phyloP scores from a whole-genome alignment of 2,888 invertebrate genomes.

The Drosophila pseudotakahashii region DNA sequence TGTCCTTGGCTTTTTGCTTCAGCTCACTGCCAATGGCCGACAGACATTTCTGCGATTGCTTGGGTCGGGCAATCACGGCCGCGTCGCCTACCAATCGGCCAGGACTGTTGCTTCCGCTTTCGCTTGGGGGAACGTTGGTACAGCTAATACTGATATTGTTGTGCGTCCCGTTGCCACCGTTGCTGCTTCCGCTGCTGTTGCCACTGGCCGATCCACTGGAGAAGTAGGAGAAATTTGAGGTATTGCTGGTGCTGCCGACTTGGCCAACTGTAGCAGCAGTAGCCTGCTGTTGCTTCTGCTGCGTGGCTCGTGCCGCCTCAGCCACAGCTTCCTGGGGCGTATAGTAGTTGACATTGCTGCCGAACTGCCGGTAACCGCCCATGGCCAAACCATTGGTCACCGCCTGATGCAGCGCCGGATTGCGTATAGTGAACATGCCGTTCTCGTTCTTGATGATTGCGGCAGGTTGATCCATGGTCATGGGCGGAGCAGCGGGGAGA shows the following conservation, averaged over 20 bases:
- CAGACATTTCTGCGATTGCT: slow-evolving; percentile 75
- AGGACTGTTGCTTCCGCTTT: slow-evolving; percentile 32
- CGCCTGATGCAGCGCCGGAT: slow-evolving; percentile 86
- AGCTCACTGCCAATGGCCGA: slow-evolving; percentile 84
- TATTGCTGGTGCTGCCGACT: slow-evolving; percentile 19
- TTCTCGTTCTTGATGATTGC: slow-evolving; percentile 89
- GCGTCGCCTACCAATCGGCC: slow-evolving; percentile 78
- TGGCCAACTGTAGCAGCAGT: slow-evolving; percentile 15
- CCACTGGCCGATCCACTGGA: slow-evolving; percentile 67
- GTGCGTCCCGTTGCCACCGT: slow-evolving; percentile 69
- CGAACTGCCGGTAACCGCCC: slow-evolving; percentile 81
- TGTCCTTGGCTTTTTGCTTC: slow-evolving; percentile 82
- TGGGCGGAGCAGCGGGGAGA: slow-evolving; percentile 65
- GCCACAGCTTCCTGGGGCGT: slow-evolving; percentile 82
- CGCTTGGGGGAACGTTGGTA: slow-evolving; percentile 72
- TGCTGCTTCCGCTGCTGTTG: slow-evolving; percentile 35
- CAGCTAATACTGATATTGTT: slow-evolving; percentile 82
- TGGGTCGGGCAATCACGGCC: slow-evolving; percentile 80
- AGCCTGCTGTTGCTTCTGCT: slow-evolving; percentile 58
- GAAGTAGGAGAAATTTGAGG: slow-evolving; percentile 76
- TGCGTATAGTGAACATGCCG: slow-evolving; percentile 93
- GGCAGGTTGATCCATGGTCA: slow-evolving; percentile 86
- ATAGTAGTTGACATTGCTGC: slow-evolving; percentile 81
- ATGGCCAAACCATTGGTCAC: slow-evolving; percentile 82
- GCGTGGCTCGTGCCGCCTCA: slow-evolving; percentile 78